Evolutionary conservation across 1,140 invertebrate species (phyloP), one percentile per base, ranked within the genome.

Genomic region (Pemphigus obesinymphae): DNA sequence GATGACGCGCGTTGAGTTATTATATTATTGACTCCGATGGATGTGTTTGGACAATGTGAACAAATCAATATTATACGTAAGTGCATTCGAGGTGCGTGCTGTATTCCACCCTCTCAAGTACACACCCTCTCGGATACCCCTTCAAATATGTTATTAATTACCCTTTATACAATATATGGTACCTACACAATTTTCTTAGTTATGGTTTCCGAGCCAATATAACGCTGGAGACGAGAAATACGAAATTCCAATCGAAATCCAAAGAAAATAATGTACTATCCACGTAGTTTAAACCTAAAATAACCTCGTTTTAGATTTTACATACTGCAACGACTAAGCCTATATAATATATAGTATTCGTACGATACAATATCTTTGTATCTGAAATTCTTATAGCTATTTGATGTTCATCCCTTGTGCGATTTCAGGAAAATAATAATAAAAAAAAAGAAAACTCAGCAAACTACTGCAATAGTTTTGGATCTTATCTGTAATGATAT

Each of bases 341-440:
- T 50, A 20, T 50, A 17, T 20, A 20, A 29, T 58, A 58, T 58
- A 58, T 29, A 55, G 23, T 29, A 29, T 13, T 26, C 15, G 26
- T 63, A 63, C 5, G 17, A n/a, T 8, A n/a, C 10, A 20, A 23
- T n/a, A 8, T 40, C 63, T 37, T 37, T 68, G 8, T 23, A 34
- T 20, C n/a, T 3, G 34, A 68, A 68, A 23, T 23, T 20, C 31
- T 20, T n/a, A n/a, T n/a, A 31, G 31, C 31, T 31, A 3, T 66
- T 34, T n/a, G 20, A 34, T 23, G 20, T 23, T 37, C 7, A 11
- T 68, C 34, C 20, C 31, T 1, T 1, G 10, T 13, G 3, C 29
- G n/a, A 68, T 68, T n/a, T 68, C 63, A 23, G 34, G 11, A 34
- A 68, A 68, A 68, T 68, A 68, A 68, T 68, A 68, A 34, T 10